Evolutionary conservation across 2,113 vertebrate species (phyloP).

Genomic region (Hippotragus niger): DNA sequence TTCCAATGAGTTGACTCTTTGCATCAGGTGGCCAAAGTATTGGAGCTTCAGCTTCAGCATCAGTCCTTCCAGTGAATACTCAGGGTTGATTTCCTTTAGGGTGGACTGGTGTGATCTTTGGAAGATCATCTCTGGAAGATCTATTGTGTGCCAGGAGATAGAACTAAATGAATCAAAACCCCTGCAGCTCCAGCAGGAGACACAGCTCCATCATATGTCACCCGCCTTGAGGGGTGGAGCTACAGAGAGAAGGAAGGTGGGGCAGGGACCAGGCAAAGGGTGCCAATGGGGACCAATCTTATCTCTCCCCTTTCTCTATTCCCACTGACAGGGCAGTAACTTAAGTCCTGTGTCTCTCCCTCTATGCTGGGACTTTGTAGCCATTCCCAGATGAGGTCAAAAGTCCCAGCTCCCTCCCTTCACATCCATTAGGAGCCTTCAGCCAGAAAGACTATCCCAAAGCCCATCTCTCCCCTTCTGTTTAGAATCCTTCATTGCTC

Average conservation of each 20-base stretch:
- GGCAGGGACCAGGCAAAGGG: accelerated
- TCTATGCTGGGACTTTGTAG: neutral
- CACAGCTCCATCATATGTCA: neutral
- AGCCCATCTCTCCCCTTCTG: neutral
- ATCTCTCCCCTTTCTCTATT: neutral
- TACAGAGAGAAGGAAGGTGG: neutral
- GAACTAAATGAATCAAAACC: neutral
- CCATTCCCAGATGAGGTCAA: neutral
- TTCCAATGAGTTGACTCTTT: neutral
- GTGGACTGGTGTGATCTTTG: neutral
- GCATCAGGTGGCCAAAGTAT: neutral
- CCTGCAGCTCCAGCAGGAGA: neutral
- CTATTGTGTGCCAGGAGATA: neutral
- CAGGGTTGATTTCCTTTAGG: neutral
- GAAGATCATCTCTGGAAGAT: neutral
- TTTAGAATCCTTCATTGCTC: no score
- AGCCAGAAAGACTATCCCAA: neutral
- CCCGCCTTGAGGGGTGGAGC: accelerated
- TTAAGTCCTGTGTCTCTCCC: neutral
- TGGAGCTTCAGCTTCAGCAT: neutral
- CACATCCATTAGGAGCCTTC: no score
- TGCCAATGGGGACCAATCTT: accelerated
- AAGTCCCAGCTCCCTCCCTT: neutral
- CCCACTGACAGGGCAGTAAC: accelerated
- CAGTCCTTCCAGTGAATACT: neutral